Base-by-base conservation (phyloP, 2,797 vertebrate genomes). In the Chelidonichthys spinosus region DNA sequence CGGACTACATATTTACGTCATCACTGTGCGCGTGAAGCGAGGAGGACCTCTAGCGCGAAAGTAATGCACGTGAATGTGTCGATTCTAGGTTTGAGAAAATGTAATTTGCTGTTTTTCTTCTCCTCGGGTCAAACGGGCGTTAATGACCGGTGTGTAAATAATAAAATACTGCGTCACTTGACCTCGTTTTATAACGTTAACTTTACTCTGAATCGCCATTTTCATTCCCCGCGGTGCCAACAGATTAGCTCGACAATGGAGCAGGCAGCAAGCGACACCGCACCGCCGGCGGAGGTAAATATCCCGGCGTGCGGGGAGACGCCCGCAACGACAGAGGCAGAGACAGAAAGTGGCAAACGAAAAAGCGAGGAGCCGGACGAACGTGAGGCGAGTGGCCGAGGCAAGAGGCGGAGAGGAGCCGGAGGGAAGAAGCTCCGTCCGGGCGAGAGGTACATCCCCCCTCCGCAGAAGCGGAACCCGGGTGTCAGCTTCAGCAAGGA, bases 401-500 rank as follows among this genome's bases (percentile, higher is more conserved):
- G 86, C 2, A 94, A 95, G 76, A 93, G 86, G 88, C 90, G 84
- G 42, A 92, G 91, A 84, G 93, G 84, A 80, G 89, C 44, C 3
- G 90, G 87, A 10, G 89, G 92, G 8, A 95, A 93, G 82, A 93
- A 92, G 17, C 83, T 86, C 11, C 89, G 87, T 11, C 46, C 91
- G 1, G 93, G 94, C 0, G 95, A 96, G 80, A 94, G 97, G 17
- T 95, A 96, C 71, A 91, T 98, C 71, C 97, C 98, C 17, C 97
- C 98, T 0, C 97, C 98, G 11, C 95, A 96, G 83, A 97, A 96
- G 87, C 93, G 96, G 55, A 96, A 95, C 72, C 36, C 90, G 0
- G 96, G 96, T 0, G 95, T 98, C 63, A 96, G 98, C 90, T 99
- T 99, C 88, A 72, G 90, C 5, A 90, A 95, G 40, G 95, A 94